Evolutionary conservation across 35 echinoderm and acorn worm species (phyloP).

Genomic region (Diadema setosum): DNA sequence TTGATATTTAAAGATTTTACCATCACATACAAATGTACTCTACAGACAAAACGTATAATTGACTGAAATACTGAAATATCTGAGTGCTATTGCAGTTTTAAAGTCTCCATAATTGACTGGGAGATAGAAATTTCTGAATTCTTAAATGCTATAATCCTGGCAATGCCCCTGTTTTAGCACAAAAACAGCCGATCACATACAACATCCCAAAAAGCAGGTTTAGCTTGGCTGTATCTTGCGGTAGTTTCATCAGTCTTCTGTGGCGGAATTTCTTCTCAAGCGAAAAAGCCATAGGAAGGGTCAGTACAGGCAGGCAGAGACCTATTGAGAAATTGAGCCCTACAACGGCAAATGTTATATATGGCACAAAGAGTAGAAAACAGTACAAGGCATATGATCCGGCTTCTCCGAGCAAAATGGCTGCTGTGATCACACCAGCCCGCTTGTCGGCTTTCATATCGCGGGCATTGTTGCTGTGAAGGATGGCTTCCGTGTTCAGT

Average conservation of each 20-base stretch:
- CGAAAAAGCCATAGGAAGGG: constrained; percentile 74
- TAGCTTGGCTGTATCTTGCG: constrained; percentile 68
- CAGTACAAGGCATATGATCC: constrained; percentile 76
- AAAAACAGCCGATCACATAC: constrained; percentile 62
- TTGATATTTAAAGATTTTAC: too few relatives aligned
- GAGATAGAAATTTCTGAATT: too few relatives aligned
- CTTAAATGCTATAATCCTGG: constrained; percentile 61
- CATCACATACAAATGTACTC: too few relatives aligned
- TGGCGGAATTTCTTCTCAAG: constrained; percentile 89
- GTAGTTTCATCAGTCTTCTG: constrained; percentile 41
- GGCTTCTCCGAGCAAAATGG: constrained; percentile 76
- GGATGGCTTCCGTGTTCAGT: constrained; percentile 84
- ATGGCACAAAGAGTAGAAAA: constrained; percentile 80
- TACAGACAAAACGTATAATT: too few relatives aligned
- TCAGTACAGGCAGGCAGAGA: constrained; percentile 65
- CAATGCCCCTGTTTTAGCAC: constrained; percentile 19
- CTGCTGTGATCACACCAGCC: constrained; percentile 73
- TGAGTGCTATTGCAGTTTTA: too few relatives aligned
- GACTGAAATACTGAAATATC: too few relatives aligned
- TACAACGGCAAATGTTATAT: constrained; percentile 72
- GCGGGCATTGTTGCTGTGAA: constrained; percentile 94
- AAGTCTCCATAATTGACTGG: too few relatives aligned
- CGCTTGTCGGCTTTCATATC: constrained; percentile 72
- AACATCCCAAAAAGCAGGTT: constrained; percentile 82
- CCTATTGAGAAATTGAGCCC: constrained; percentile 67